Conservation (phyloP, 2,888 invertebrate species). For the Drosophila neutralis region DNA sequence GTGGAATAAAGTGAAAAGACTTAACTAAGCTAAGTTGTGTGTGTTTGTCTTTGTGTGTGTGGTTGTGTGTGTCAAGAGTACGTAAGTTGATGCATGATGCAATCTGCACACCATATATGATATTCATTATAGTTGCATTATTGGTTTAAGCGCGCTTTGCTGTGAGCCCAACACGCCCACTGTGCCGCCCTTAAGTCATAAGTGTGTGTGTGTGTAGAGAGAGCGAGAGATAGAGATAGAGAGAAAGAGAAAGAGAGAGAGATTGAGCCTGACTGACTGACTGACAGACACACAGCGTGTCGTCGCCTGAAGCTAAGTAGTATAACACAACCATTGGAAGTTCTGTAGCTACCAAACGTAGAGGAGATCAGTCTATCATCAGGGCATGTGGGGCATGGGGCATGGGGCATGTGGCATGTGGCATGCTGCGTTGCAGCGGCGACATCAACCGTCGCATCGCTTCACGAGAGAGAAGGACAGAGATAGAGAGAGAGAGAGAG, state of each 20-base stretch:
- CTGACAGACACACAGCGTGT: constrained; percentile 71
- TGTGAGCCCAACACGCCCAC: constrained; percentile 65
- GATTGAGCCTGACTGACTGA: constrained; percentile 21
- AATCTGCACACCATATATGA: constrained; percentile 16
- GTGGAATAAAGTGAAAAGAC: neutral
- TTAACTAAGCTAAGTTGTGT: neutral
- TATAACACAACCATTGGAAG: constrained; percentile 38
- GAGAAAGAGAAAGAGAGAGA: neutral
- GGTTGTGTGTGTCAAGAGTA: neutral
- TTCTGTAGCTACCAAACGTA: constrained; percentile 3
- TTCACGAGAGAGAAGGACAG: constrained; percentile 1
- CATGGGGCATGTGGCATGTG: constrained; percentile 13
- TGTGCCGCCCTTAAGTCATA: constrained; percentile 50
- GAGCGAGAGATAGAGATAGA: neutral
- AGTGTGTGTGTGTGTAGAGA: neutral
- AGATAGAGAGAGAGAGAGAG: neutral
- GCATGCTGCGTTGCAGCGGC: constrained; percentile 60
- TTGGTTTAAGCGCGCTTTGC: constrained; percentile 36
- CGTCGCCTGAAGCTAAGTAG: constrained; percentile 68
- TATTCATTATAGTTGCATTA: constrained; percentile 38
- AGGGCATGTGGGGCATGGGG: constrained; percentile 24
- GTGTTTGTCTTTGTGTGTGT: neutral
- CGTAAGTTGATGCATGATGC: constrained; percentile 3
- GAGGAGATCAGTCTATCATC: constrained; percentile 41
- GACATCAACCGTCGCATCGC: constrained; percentile 64